Evolutionary conservation across 1,140 invertebrate species (phyloP).

Genomic region (Aphidius ervi): DNA sequence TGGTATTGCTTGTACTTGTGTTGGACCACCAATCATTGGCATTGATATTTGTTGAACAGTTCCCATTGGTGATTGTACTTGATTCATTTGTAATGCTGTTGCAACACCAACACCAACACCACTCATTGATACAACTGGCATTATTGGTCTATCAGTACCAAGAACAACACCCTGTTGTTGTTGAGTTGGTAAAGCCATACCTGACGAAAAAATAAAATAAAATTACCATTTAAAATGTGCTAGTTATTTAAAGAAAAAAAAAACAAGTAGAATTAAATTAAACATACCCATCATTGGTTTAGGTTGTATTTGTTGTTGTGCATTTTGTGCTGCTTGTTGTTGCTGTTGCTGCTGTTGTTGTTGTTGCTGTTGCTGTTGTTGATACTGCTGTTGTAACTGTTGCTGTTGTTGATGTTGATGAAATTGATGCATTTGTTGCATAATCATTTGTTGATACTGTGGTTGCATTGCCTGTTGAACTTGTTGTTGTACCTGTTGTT

Average conservation of each 20-base stretch:
- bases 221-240: background rate
- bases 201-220: constrained; percentile 18
- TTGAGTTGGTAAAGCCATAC: constrained; percentile 41
- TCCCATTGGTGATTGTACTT: constrained; percentile 48
- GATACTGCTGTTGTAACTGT: constrained; percentile 32
- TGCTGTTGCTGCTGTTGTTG: constrained; percentile 46
- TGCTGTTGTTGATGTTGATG: constrained; percentile 46
- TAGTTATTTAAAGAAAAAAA: too few species aligned
- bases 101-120: constrained; percentile 41
- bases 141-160: constrained; percentile 52
- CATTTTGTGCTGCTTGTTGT: constrained; percentile 47
- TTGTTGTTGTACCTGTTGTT: constrained; percentile 30
- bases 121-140: constrained; percentile 57
- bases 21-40: constrained; percentile 46
- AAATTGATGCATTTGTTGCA: constrained; percentile 39
- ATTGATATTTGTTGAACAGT: constrained; percentile 52
- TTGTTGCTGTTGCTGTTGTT: constrained; percentile 33
- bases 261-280: background rate
- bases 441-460: constrained; percentile 39
- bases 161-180: constrained; percentile 47
- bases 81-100: constrained; percentile 44
- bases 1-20: constrained; percentile 39
- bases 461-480: constrained; percentile 43
- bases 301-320: constrained; percentile 53
- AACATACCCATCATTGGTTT: constrained; percentile 57